Base-by-base conservation (phyloP, 2,888 invertebrate genomes). In the Coelopa pilipes region DNA sequence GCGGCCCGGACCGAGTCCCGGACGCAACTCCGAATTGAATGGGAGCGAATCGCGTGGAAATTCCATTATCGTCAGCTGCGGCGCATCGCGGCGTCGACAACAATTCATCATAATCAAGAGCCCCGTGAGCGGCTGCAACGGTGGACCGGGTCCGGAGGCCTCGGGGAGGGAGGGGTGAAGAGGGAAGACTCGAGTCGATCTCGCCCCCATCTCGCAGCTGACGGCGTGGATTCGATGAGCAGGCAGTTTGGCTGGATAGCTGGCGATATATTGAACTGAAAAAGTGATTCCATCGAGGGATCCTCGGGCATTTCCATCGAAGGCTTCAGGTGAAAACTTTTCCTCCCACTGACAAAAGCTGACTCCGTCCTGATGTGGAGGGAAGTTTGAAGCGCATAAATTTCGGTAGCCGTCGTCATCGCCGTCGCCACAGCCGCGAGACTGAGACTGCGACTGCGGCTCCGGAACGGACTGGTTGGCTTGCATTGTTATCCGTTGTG, bases 31-130 rank as follows among this genome's bases (percentile, higher is more conserved):
- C 34, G 53, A 19, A 65, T 74, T 70, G 69, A 70, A 74, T 74
- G 70, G 4, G 19, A 47, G 59, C 57, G 63, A 72, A 73, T 74
- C 73, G 66, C 70, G 75, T 70, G 68, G 63, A 76, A 76, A 74
- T 73, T 74, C 78, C 75, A 76, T 78, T 76, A 77, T 72, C 72
- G 76, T 75, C 76, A 78, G 76, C 69, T 76, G 74, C 63, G 62
- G 12, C 24, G 53, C 55, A 34, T 45, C 65, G 11, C 71, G 49
- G n/a, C 65, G 21, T 63, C 55, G 71, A 71, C 71, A 57, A 55
- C 63, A 65, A 71, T 71, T 65, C 63, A 65, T 71, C 63, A 55
- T 55, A 65, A 71, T 71, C 71, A 59, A 69, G 62, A 12, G 62
- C 62, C n/a, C 24, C 13, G 62, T 34, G n/a, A 21, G 62, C 62